Conservation (phyloP, 2,797 vertebrate species). For the Brotula barbata region DNA sequence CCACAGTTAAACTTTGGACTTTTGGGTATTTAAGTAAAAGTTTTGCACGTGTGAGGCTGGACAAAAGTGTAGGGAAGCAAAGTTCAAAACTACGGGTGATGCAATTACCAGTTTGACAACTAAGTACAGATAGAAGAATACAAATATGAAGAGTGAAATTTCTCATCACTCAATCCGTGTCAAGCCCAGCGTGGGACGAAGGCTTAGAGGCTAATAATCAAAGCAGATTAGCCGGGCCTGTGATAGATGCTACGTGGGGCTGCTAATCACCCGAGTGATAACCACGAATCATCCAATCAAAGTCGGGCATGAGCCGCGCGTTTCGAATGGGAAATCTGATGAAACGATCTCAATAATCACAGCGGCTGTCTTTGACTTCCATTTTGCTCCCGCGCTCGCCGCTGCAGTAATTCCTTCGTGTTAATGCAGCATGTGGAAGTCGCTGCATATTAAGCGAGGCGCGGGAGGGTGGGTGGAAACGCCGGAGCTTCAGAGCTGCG, state of each 20-base stretch:
- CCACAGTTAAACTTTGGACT: no score
- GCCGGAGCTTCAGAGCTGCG: slow-evolving; percentile 53
- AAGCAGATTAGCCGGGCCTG: slow-evolving; percentile 69
- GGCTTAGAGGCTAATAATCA: slow-evolving; percentile 78
- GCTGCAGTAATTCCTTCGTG: slow-evolving; percentile 50
- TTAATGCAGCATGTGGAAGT: slow-evolving; percentile 58
- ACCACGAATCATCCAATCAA: slow-evolving; percentile 71
- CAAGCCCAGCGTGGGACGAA: slow-evolving; percentile 65
- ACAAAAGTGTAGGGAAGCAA: slow-evolving; percentile 23
- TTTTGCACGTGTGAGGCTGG: slow-evolving; percentile 1
- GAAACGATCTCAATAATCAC: slow-evolving; percentile 58
- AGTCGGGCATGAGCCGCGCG: slow-evolving; percentile 57
- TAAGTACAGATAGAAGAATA: slow-evolving; percentile 67
- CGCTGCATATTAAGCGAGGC: slow-evolving; percentile 57
- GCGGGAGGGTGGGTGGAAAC: slow-evolving; percentile 52
- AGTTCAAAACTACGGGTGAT: slow-evolving; percentile 28
- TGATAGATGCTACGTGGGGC: slow-evolving; percentile 64
- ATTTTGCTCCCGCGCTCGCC: slow-evolving; percentile 47
- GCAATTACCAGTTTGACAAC: slow-evolving; percentile 71
- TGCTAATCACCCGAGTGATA: slow-evolving; percentile 71
- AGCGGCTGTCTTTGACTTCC: slow-evolving; percentile 50
- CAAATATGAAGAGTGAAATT: slow-evolving; percentile 64
- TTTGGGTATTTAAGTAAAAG: no score
- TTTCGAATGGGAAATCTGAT: slow-evolving; percentile 62
- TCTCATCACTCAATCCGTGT: slow-evolving; percentile 60